phyloP scores from a whole-genome alignment of 30 jellyfish, hydroid and myxozoan genomes.

The Aurelia sp. region DNA sequence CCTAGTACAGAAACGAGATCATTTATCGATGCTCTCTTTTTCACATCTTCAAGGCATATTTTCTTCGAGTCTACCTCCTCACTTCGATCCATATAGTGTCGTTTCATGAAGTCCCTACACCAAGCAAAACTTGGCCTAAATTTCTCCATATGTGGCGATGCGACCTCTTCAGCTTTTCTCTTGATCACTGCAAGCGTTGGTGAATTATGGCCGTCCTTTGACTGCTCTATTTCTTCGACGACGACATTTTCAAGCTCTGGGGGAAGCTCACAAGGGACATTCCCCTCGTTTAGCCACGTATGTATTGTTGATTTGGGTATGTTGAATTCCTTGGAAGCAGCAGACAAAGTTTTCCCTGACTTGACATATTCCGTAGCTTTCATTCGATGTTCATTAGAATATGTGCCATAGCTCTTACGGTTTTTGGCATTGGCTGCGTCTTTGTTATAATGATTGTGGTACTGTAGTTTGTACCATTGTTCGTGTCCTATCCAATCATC shows the following conservation, averaged over 20 bases:
- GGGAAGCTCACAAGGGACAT: slow-evolving; percentile 65
- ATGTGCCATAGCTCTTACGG: slow-evolving; percentile 76
- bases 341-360: slow-evolving; percentile 67
- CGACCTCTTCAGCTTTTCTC: slow-evolving; percentile 73
- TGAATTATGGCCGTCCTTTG: slow-evolving; percentile 53
- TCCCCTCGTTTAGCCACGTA: slow-evolving; percentile 80
- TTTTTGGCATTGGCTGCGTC: slow-evolving; percentile 18
- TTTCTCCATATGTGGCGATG: slow-evolving; percentile 63
- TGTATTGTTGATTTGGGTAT: slow-evolving; percentile 79
- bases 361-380: slow-evolving; percentile 71
- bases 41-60: slow-evolving; percentile 27
- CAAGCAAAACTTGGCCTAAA: slow-evolving; percentile 78
- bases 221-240: slow-evolving; percentile 58
- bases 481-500: slow-evolving; percentile 92
- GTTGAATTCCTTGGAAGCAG: slow-evolving; percentile 72
- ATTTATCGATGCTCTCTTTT: slow-evolving; percentile 17
- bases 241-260: slow-evolving; percentile 68
- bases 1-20: slow-evolving; percentile 71
- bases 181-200: slow-evolving; percentile 60
- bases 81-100: slow-evolving; percentile 63
- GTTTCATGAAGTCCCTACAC: slow-evolving; percentile 84
- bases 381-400: slow-evolving; percentile 70
- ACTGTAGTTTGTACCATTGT: slow-evolving; percentile 79
- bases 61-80: slow-evolving; percentile 54
- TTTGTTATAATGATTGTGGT: slow-evolving; percentile 61